phyloP scores from a whole-genome alignment of 2,113 vertebrate species.

The Salvelinus alpinus region DNA sequence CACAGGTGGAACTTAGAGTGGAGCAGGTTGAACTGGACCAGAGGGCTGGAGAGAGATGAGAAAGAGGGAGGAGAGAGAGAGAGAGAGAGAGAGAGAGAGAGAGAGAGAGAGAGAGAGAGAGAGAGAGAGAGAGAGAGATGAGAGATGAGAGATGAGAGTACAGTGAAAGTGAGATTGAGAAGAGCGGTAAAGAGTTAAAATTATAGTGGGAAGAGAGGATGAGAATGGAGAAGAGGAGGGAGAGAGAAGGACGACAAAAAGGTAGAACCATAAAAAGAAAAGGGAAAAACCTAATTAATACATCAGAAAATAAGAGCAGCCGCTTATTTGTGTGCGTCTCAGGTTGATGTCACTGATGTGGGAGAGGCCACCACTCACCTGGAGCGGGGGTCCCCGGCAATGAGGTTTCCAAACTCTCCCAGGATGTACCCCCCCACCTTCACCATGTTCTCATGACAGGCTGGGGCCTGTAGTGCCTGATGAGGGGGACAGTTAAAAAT shows the following conservation, averaged over 20 bases:
- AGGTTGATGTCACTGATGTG: neutral
- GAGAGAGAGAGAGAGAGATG: too few species aligned
- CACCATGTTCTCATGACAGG: conserved; percentile 95
- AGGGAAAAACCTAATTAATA: too few species aligned
- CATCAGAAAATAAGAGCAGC: neutral
- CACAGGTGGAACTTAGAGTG: conserved; percentile 94
- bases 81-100: neutral
- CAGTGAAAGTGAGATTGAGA: neutral
- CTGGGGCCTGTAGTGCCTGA: conserved; percentile 89
- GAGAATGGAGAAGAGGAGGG: neutral
- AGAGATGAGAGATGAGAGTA: too few species aligned
- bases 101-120: neutral
- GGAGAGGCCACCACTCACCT: conserved; percentile 69
- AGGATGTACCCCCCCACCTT: conserved; percentile 93
- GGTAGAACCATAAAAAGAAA: too few species aligned
- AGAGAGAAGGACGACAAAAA: neutral
- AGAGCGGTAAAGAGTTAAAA: too few species aligned
- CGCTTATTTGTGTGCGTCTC: neutral
- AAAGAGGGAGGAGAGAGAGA: neutral
- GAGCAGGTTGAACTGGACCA: conserved; percentile 91
- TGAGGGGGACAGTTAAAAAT: neutral
- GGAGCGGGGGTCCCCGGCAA: conserved; percentile 90
- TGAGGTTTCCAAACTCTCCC: conserved; percentile 92
- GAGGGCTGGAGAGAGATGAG: conserved; percentile 67
- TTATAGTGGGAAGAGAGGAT: neutral